Base-by-base conservation (phyloP, 1,140 invertebrate genomes). In the Brachionus paranguensis region DNA sequence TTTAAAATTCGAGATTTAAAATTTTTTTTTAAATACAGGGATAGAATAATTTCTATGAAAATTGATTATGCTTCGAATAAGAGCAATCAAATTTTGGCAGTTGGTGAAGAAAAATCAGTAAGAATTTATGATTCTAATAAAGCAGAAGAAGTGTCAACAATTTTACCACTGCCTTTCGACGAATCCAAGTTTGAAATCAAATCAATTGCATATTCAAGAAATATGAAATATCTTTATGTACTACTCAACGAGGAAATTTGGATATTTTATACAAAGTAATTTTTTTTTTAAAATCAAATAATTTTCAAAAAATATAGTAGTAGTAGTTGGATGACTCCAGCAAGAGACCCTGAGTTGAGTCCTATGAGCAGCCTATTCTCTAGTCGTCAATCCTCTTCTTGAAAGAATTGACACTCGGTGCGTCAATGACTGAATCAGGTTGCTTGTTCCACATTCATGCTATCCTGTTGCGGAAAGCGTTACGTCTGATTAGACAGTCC, bases 241-340 rank as follows among this genome's bases (percentile, higher is more conserved):
- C 86, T 89, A 8, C 85, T 89, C 24, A 87, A 87, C 70, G 84
- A 86, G 27, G 86, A 87, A 72, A 86, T 89, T 14, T 89, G 88
- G 88, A 86, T 89, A n/a, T 89, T 89, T 85, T 89, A 88, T 47
- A 86, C 88, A n/a, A 87, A 88, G 88, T 89, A 74, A n/a, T 29
- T 29, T 29, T 29, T 17, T 47, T 45, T 41, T 84, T 37, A 8
- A 24, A 45, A 85, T 17, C 24, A 12, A n/a, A n/a, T n/a, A n/a
- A n/a, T n/a, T n/a, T n/a, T n/a, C n/a, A n/a, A n/a, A n/a, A n/a
- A n/a, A n/a, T n/a, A n/a, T n/a, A n/a, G n/a, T n/a, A n/a, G n/a
- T n/a, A n/a, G n/a, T n/a, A n/a, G n/a, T n/a, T n/a, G n/a, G n/a
- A n/a, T n/a, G n/a, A n/a, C n/a, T n/a, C n/a, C n/a, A n/a, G n/a